Percentiles rank a stretch among this genome's conserved stretches.
These are phyloP conservation scores for Scleropages formosus DNA, from an alignment of 2,797 vertebrate genomes.

Conservation along the genomic window DNA sequence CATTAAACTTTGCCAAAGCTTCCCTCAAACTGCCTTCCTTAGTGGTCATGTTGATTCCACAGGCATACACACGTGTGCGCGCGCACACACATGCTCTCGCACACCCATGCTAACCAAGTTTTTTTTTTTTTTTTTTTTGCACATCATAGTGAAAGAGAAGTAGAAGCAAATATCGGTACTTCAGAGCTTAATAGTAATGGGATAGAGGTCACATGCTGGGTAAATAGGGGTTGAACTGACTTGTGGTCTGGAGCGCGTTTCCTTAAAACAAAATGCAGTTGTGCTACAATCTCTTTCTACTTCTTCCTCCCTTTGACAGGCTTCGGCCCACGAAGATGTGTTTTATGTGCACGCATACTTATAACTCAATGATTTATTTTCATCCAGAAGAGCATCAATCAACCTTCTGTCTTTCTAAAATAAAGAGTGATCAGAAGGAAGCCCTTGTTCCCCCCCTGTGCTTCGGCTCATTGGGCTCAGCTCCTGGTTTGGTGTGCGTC, in stretches of 20 bases:
- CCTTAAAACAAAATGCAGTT: not conserved
- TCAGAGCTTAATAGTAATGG: constrained; percentile 34
- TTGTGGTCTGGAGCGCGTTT: constrained; percentile 34
- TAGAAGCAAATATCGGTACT: constrained; percentile 27
- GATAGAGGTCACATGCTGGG: constrained; percentile 35
- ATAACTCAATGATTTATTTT: constrained; percentile 28
- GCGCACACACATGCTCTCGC: not conserved
- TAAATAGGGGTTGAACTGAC: constrained; percentile 27
- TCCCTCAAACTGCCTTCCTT: not conserved
- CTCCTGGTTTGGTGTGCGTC: constrained; percentile 44
- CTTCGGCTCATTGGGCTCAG: constrained; percentile 33
- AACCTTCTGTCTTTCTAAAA: not conserved
- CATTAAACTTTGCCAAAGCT: not conserved
- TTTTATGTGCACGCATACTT: constrained; percentile 7
- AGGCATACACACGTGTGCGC: too few relatives aligned
- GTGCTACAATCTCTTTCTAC: constrained; percentile 28
- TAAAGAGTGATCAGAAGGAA: not conserved
- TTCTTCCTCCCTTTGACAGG: constrained; percentile 13
- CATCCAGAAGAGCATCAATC: constrained; percentile 28
- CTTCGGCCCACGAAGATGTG: not conserved
- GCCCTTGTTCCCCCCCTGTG: not conserved
- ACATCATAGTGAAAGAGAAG: constrained; percentile 36
- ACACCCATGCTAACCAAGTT: constrained; percentile 25
- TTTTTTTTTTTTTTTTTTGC: constrained; percentile 42
- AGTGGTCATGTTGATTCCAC: not conserved